phyloP scores from a whole-genome alignment of 2,888 invertebrate species.

The Asteroscopus sphinx region DNA sequence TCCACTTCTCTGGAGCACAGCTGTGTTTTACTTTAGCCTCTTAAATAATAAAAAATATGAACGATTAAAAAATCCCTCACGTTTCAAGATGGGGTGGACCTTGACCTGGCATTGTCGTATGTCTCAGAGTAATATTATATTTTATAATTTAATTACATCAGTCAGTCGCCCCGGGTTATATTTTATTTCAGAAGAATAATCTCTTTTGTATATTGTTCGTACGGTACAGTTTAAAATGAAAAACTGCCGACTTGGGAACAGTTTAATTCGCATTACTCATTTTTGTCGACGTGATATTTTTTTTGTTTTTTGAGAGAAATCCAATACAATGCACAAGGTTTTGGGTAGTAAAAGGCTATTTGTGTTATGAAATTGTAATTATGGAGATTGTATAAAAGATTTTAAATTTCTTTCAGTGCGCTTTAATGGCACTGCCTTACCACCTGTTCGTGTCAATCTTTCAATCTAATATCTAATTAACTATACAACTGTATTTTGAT shows the following conservation, averaged over 20 bases:
- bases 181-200: conserved; percentile 53
- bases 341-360: not conserved
- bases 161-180: conserved; percentile 27
- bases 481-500: too few species aligned
- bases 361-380: too few species aligned
- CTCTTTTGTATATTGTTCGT: conserved; percentile 52
- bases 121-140: conserved; percentile 26
- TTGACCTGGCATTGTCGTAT: conserved; percentile 37
- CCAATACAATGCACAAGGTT: not conserved
- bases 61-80: conserved; percentile 30
- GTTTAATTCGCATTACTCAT: conserved; percentile 51
- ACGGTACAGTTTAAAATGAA: conserved; percentile 51
- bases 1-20: conserved; percentile 42
- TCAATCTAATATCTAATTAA: too few species aligned
- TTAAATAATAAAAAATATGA: conserved; percentile 47
- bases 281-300: conserved; percentile 37
- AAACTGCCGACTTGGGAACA: conserved; percentile 43
- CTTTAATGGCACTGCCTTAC: too few species aligned
- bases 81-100: conserved; percentile 24
- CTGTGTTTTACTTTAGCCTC: conserved; percentile 31
- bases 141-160: conserved; percentile 51
- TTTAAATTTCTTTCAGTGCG: too few species aligned
- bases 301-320: not conserved
- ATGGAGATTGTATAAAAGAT: too few species aligned
- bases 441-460: too few species aligned